Evolutionary conservation across 2,797 vertebrate species (phyloP).

Genomic region (Melanogrammus aeglefinus): DNA sequence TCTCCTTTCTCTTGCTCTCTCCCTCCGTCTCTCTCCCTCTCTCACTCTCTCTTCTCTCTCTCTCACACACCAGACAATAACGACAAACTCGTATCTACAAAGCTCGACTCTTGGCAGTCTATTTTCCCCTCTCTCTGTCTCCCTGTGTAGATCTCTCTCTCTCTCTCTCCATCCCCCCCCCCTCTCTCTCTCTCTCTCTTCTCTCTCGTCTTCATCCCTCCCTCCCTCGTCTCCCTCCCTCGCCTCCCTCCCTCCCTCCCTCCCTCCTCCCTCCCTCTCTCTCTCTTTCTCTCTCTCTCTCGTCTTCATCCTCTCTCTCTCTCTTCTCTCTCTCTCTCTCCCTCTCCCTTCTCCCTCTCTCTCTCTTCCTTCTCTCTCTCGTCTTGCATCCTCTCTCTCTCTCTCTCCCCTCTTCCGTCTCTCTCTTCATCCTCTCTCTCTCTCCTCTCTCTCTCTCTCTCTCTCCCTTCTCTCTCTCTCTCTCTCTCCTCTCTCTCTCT

Average conservation of each 20-base stretch:
- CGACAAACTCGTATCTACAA: constrained; percentile 67
- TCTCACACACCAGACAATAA: constrained; percentile 52
- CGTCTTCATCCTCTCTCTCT: background rate
- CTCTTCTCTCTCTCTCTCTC: background rate
- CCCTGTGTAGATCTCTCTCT: background rate
- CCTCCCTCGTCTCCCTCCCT: background rate
- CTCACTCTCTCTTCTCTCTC: constrained; percentile 56
- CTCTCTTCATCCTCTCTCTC: background rate
- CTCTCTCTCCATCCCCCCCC: background rate
- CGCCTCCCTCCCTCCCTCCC: no score
- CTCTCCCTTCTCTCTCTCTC: background rate
- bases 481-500: background rate
- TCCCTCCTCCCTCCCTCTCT: no score
- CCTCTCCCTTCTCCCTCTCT: background rate
- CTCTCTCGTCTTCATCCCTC: background rate
- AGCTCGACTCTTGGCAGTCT: constrained; percentile 60
- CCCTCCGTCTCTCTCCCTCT: constrained; percentile 54
- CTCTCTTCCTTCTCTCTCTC: no score
- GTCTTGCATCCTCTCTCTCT: no score
- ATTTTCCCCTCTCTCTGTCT: constrained; percentile 37
- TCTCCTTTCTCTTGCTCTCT: constrained; percentile 33
- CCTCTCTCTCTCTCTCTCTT: no score
- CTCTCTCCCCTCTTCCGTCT: background rate
- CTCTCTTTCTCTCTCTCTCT: background rate
- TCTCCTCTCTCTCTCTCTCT: background rate